A percentile compares a stretch with the other conserved stretches of the same genome.
Conservation (phyloP, 2,797 vertebrate species). For the Linurgus olivaceus region DNA sequence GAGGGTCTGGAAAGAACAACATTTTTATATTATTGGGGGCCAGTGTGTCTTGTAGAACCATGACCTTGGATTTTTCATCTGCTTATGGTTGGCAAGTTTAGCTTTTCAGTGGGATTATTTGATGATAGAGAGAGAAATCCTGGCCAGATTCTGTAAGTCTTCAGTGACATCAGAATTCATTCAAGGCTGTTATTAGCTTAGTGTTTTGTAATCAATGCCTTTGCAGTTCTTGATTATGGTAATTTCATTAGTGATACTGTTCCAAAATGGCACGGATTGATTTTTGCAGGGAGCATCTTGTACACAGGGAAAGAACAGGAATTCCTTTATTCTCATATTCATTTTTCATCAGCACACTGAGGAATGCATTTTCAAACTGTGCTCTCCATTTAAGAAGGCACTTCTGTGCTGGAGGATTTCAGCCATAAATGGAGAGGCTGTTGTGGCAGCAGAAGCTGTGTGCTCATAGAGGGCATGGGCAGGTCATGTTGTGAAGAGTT, state of each 20-base stretch:
- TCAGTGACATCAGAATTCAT: background rate
- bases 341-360: constrained; percentile 40
- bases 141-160: background rate
- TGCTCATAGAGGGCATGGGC: background rate
- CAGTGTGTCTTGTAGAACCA: background rate
- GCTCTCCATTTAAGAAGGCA: constrained; percentile 37
- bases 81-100: background rate
- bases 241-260: constrained; percentile 64
- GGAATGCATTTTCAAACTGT: constrained; percentile 20
- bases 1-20: background rate
- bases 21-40: background rate
- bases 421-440: constrained; percentile 14
- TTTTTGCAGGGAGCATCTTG: constrained; percentile 33
- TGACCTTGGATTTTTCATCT: background rate
- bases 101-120: background rate
- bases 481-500: constrained; percentile 26
- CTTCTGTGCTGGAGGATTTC: constrained; percentile 35
- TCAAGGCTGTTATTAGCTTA: constrained; percentile 20
- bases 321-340: constrained; percentile 22
- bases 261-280: constrained; percentile 36
- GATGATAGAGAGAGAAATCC: background rate
- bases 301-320: background rate
- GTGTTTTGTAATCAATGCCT: constrained; percentile 36
- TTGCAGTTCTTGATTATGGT: constrained; percentile 64
- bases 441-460: background rate